Percentiles rank a stretch among this genome's conserved stretches.
Conservation (phyloP, 64 coral and sea anemone genomes). For the Montipora sp. region DNA sequence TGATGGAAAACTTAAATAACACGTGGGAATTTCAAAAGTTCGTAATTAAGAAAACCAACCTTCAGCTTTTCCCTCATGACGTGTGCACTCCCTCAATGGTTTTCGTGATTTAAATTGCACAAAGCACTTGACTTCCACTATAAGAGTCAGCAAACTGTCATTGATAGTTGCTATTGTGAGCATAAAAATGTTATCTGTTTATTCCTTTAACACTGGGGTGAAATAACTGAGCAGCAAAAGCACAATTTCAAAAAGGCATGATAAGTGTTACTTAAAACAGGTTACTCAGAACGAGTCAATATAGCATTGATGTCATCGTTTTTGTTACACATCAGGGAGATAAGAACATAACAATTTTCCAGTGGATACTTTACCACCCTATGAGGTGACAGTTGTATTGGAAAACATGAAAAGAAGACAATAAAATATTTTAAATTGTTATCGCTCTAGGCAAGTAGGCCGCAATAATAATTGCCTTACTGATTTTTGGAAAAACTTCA, state of each 20-base stretch:
- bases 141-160: too few relatives aligned
- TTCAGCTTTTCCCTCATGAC: not conserved
- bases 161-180: too few relatives aligned
- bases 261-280: not conserved
- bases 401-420: not conserved
- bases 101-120: not conserved
- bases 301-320: not conserved
- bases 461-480: not conserved
- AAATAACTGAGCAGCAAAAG: too few relatives aligned
- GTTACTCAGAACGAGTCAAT: not conserved
- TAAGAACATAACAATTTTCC: not conserved
- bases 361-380: not conserved
- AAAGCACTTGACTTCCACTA: too few relatives aligned
- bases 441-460: not conserved
- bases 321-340: not conserved
- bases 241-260: not conserved
- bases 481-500: not conserved
- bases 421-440: conserved; percentile 27
- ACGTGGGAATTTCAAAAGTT: not conserved
- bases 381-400: not conserved
- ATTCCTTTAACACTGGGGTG: too few relatives aligned
- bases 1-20: too few relatives aligned
- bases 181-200: too few relatives aligned
- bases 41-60: not conserved
- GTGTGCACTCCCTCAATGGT: too few relatives aligned